Evolutionary conservation across 2,888 invertebrate species (phyloP).

Genomic region (Adelognathus sp.): DNA sequence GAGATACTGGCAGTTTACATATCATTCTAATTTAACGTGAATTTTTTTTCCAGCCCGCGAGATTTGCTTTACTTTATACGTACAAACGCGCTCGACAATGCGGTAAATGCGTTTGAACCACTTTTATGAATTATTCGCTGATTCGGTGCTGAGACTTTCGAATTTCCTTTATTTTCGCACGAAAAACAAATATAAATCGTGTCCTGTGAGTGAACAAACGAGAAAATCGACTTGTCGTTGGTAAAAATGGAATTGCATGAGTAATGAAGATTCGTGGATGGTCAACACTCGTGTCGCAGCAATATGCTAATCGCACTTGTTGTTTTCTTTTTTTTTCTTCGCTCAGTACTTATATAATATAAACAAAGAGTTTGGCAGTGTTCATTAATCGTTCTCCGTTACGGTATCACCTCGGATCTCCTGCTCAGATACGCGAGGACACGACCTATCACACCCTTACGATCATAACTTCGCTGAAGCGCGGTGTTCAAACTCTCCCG

Average conservation of each 20-base stretch:
- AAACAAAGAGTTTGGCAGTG: conserved; percentile 77
- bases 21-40: conserved; percentile 46
- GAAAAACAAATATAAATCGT: neutral
- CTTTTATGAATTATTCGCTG: neutral
- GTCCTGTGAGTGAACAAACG: neutral
- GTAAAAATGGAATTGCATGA: conserved; percentile 18
- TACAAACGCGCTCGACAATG: conserved; percentile 20
- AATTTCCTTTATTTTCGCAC: neutral
- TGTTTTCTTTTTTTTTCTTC: conserved; percentile 33
- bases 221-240: conserved; percentile 1
- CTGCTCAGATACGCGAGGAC: conserved; percentile 19
- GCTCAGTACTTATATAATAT: conserved; percentile 62
- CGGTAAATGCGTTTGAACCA: conserved; percentile 17
- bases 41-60: conserved; percentile 38
- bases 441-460: neutral
- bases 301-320: conserved; percentile 49
- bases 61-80: neutral
- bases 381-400: conserved; percentile 63
- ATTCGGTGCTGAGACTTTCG: neutral
- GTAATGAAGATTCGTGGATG: neutral
- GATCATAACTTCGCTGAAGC: conserved; percentile 5
- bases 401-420: conserved; percentile 46
- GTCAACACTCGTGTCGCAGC: conserved; percentile 60
- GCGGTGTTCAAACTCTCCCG: neutral
- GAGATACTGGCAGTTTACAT: conserved; percentile 76